Conservation (phyloP, 2,113 vertebrate genomes). For the Zosterops japonicus region DNA sequence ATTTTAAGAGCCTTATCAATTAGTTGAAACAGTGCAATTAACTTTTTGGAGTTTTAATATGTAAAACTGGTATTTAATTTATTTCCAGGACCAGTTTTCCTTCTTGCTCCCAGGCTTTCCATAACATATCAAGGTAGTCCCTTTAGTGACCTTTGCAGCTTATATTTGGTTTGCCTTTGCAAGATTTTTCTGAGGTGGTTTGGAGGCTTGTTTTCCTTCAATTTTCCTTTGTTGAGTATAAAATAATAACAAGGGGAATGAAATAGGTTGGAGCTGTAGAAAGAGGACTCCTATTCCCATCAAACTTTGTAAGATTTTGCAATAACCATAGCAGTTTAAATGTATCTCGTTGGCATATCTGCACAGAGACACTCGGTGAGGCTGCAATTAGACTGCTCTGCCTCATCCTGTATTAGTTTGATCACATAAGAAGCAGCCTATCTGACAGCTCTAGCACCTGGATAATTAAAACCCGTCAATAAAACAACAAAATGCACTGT, state of each 20-base stretch:
- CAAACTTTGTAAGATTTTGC: not conserved
- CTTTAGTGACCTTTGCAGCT: not conserved
- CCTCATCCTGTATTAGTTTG: constrained; percentile 7
- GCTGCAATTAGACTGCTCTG: not conserved
- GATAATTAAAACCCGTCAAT: constrained; percentile 51
- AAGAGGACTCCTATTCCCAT: not conserved
- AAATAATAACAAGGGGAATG: not conserved
- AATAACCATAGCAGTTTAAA: not conserved
- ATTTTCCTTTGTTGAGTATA: not conserved
- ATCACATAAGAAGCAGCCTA: not conserved
- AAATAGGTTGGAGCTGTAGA: not conserved
- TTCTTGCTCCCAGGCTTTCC: not conserved
- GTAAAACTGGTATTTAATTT: constrained; percentile 10
- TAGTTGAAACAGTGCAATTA: not conserved
- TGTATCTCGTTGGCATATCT: not conserved
- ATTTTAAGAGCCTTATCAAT: constrained; percentile 36
- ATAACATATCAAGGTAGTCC: not conserved
- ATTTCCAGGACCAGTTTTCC: constrained; percentile 14
- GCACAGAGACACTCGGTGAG: not conserved
- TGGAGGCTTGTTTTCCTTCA: not conserved
- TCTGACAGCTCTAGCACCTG: constrained; percentile 34
- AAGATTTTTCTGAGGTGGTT: not conserved
- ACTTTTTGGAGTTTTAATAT: not conserved
- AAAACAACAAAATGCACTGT: constrained; percentile 39
- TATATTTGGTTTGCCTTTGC: not conserved